Conservation (phyloP, 2,797 vertebrate species). For the Thamnophis elegans region DNA sequence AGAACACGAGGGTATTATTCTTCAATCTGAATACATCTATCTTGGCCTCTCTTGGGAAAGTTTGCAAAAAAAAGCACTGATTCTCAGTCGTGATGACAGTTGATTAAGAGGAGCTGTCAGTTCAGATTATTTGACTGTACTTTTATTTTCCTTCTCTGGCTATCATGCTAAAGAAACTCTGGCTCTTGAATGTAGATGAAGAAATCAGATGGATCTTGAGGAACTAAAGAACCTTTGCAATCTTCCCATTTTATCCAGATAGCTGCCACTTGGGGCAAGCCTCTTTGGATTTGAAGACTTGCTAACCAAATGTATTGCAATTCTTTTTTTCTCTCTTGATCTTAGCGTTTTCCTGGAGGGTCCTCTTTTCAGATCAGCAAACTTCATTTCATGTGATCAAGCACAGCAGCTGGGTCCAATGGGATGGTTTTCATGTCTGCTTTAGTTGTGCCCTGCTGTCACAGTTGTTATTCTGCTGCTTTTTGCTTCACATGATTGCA, state of each 20-base stretch:
- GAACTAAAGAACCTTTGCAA: rapidly evolving
- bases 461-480: too few species aligned
- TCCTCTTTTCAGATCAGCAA: neutral
- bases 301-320: neutral
- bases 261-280: neutral
- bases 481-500: too few species aligned
- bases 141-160: neutral
- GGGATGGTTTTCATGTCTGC: neutral
- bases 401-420: neutral
- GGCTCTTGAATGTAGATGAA: rapidly evolving
- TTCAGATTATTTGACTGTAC: neutral
- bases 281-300: neutral
- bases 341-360: neutral
- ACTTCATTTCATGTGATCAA: neutral
- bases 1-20: rapidly evolving
- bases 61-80: neutral
- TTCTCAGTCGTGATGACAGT: neutral
- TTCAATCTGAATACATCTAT: neutral
- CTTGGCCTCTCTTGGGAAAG: constrained; percentile 24
- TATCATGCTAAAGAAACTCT: rapidly evolving
- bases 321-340: neutral
- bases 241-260: neutral
- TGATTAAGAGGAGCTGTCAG: neutral
- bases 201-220: neutral
- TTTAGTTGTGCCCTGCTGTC: too few species aligned